phyloP scores from a whole-genome alignment of 2,888 invertebrate genomes.

The Homarus gammarus region DNA sequence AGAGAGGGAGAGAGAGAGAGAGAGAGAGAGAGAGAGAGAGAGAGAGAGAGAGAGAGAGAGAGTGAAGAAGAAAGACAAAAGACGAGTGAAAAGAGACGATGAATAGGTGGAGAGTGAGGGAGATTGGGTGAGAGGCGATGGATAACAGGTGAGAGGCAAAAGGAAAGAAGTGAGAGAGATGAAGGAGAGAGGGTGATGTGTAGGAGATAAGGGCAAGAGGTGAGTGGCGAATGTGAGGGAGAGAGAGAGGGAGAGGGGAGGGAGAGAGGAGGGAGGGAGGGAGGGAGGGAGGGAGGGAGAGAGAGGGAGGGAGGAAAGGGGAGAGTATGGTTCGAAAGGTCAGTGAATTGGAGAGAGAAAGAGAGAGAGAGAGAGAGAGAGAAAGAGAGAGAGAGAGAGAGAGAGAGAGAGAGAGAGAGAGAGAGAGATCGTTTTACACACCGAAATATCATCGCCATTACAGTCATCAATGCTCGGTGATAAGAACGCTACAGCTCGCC shows the following conservation, averaged over 20 bases:
- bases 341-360: too few relatives aligned
- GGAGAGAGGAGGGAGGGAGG: not conserved
- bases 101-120: conserved; percentile 3
- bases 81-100: not conserved
- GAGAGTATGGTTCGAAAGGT: too few relatives aligned
- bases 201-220: not conserved
- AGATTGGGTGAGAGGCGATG: not conserved
- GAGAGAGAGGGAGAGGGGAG: not conserved
- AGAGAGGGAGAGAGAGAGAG: not conserved
- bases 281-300: conserved; percentile 1
- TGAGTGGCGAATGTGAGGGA: not conserved
- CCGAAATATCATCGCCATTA: too few relatives aligned
- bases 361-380: not conserved
- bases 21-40: not conserved
- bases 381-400: not conserved
- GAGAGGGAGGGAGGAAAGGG: not conserved
- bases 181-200: not conserved
- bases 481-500: too few relatives aligned
- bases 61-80: not conserved
- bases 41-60: not conserved
- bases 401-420: not conserved
- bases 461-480: too few relatives aligned
- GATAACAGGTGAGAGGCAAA: not conserved
- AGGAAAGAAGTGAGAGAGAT: not conserved
- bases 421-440: too few relatives aligned